Evolutionary conservation across 2,888 invertebrate species (phyloP).

Genomic region (Microchrysa polita): DNA sequence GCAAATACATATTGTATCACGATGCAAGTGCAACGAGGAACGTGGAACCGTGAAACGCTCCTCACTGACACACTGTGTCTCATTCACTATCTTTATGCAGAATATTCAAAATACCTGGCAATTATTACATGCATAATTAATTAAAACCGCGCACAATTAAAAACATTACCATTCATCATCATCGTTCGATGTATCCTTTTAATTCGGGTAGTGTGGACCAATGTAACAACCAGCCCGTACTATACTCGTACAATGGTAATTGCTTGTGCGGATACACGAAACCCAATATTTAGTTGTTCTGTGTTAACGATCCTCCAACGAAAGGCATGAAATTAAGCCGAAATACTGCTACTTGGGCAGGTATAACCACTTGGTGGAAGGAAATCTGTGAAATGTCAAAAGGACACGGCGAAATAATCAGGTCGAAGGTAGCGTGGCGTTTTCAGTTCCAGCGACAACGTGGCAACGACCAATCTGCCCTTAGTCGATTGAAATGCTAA

Average conservation of each 20-base stretch:
- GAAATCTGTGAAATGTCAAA: constrained; percentile 21
- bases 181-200: not conserved
- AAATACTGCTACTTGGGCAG: not conserved
- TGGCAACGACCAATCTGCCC: constrained; percentile 25
- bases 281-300: not conserved
- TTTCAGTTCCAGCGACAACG: constrained; percentile 21
- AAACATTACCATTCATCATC: no score
- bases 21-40: no score
- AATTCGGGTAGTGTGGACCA: not conserved
- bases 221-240: no score
- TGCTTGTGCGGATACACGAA: not conserved
- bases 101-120: no score
- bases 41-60: no score
- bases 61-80: no score
- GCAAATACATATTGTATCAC: no score
- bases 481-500: constrained; percentile 20
- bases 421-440: not conserved
- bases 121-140: no score
- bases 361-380: not conserved
- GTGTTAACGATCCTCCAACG: not conserved
- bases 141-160: no score
- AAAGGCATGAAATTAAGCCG: constrained; percentile 22
- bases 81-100: no score
- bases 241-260: not conserved
- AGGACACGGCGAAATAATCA: constrained; percentile 18